Conservation (phyloP, 2,797 vertebrate genomes). For the Emydoidea blandingii region DNA sequence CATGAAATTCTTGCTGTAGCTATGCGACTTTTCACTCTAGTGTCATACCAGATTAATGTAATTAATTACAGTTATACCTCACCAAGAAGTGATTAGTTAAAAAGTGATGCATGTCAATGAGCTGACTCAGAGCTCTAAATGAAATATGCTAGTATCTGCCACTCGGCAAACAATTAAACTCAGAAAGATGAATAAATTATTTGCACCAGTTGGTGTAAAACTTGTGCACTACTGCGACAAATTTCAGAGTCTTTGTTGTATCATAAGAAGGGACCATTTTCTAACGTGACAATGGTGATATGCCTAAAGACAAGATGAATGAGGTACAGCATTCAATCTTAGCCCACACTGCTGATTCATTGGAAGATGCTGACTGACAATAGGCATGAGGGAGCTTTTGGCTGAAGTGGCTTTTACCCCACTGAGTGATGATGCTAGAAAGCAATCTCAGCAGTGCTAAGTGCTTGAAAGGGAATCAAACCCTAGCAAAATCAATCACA, state of each 20-base stretch:
- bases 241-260: not conserved
- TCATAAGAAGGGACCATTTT: not conserved
- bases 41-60: slow-evolving; percentile 39
- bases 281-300: not conserved
- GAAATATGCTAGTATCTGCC: slow-evolving; percentile 17
- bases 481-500: slow-evolving; percentile 30
- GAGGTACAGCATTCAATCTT: not conserved
- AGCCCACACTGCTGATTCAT: slow-evolving; percentile 46
- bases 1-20: slow-evolving; percentile 9
- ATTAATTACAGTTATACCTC: slow-evolving; percentile 33
- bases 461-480: not conserved
- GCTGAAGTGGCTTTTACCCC: not conserved
- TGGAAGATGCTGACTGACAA: not conserved
- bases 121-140: slow-evolving; percentile 31
- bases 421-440: not conserved
- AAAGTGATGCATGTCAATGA: not conserved
- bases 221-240: not conserved
- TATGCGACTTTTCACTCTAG: slow-evolving; percentile 35
- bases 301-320: slow-evolving; percentile 1
- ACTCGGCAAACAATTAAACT: slow-evolving; percentile 13
- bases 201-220: not conserved
- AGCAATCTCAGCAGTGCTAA: slow-evolving; percentile 3
- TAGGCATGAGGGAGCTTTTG: not conserved
- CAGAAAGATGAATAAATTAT: not conserved
- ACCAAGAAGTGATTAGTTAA: not conserved